Percentiles rank a stretch among this genome's conserved stretches.
Evolutionary conservation across 1,140 invertebrate species (phyloP).

Genomic region (Pseudomyrmex pallidus): DNA sequence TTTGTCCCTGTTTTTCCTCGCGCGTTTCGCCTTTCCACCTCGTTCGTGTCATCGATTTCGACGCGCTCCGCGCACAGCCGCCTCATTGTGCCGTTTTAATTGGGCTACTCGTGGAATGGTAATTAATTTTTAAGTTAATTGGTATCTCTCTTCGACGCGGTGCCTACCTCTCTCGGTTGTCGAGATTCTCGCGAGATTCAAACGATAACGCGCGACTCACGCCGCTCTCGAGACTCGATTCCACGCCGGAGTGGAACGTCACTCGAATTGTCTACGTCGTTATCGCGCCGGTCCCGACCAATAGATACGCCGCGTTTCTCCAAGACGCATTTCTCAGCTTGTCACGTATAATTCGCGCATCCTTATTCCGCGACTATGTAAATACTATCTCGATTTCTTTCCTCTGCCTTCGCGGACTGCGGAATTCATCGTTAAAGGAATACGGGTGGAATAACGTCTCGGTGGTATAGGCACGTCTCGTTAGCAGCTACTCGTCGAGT

Average conservation of each 20-base stretch:
- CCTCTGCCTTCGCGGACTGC: neutral
- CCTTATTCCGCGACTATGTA: slow-evolving; percentile 30
- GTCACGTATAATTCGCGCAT: slow-evolving; percentile 52
- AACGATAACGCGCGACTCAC: slow-evolving; percentile 29
- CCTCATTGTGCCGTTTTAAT: slow-evolving; percentile 66
- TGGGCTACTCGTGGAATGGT: slow-evolving; percentile 66
- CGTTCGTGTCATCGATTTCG: slow-evolving; percentile 59
- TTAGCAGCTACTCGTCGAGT: slow-evolving; percentile 72
- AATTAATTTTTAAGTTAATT: slow-evolving; percentile 74
- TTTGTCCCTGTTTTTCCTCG: slow-evolving; percentile 9
- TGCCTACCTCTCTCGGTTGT: neutral
- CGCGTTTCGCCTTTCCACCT: neutral
- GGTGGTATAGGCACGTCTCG: slow-evolving; percentile 60
- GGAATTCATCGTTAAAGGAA: slow-evolving; percentile 32
- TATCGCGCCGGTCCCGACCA: slow-evolving; percentile 25
- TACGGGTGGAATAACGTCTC: slow-evolving; percentile 18
- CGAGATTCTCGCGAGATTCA: slow-evolving; percentile 40
- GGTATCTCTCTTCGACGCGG: slow-evolving; percentile 1
- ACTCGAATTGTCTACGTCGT: slow-evolving; percentile 17
- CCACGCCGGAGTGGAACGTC: neutral
- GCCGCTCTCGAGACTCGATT: slow-evolving; percentile 20
- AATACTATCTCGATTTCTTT: slow-evolving; percentile 52
- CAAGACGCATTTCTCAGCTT: slow-evolving; percentile 20
- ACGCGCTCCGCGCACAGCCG: slow-evolving; percentile 25
- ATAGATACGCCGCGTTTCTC: neutral